Base-by-base conservation (phyloP, 30 jellyfish, hydroid and myxozoan species). In the Cassiopea andromeda region DNA sequence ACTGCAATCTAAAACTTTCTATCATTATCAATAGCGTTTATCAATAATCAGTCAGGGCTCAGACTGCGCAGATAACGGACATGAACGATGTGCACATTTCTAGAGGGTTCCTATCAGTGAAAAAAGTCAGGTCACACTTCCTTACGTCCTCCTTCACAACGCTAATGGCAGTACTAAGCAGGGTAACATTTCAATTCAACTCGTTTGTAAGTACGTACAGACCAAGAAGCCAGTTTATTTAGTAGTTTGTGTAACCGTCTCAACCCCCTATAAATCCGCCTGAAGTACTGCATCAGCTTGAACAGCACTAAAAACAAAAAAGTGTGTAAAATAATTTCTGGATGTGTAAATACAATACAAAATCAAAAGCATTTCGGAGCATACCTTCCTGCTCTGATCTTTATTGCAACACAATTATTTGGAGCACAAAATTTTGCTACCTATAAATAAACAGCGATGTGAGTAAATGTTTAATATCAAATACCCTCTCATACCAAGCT, bases 361-460 rank as follows among this genome's bases (percentile, higher is more conserved):
- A 50, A 2, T 50, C 5, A 9, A 50, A 50, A 50, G 9, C 9
- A 50, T 2, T 2, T 50, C 9, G 64, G 8, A 50, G 64, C 64
- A 46, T 46, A 84, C 93, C 97, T 88, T 60, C 84, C 94, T 17
- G 80, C 90, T 85, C 76, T 64, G 67, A 93, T 49, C 58, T 48
- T 93, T 67, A 93, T 84, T 10, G 92, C 90, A 66, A 89, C 91
- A 84, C 97, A 88, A 4, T 45, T 46, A 67, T 68, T 88, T 45
- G 57, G 89, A 9, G 89, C 48, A 89, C 94, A 88, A 58, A 87
- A 75, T 1, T 44, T 50, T 46, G 77, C 38, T 69, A 92, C 89
- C 95, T 87, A 66, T 46, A 14, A 47, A 83, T 44, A 48, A 54
- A 46, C 3, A 59, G 50, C n/a, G n/a, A n/a, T n/a, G n/a, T n/a